Evolutionary conservation across 2,888 invertebrate species (phyloP).

Genomic region (Sesia apiformis): DNA sequence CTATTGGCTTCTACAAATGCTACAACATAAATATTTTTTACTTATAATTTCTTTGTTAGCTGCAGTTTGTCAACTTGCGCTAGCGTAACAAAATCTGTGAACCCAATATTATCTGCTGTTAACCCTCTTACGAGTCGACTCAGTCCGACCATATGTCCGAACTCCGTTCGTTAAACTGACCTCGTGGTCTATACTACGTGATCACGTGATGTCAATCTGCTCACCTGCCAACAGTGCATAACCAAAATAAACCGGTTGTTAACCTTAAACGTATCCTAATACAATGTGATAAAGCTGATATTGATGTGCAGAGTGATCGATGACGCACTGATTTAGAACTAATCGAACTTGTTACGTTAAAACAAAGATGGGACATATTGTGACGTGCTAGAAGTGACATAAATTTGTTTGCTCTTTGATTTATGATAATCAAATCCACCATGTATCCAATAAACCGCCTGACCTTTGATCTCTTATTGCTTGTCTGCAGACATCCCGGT

Average conservation of each 20-base stretch:
- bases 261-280: not conserved
- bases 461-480: too few relatives aligned
- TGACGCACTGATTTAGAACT: not conserved
- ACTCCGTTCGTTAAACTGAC: not conserved
- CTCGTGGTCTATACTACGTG: not conserved
- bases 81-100: too few relatives aligned
- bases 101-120: too few relatives aligned
- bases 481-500: too few relatives aligned
- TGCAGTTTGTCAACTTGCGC: too few relatives aligned
- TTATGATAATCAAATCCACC: too few relatives aligned
- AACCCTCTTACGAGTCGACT: not conserved
- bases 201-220: conserved; percentile 16
- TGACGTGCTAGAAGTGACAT: too few relatives aligned
- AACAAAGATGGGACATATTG: not conserved
- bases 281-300: not conserved
- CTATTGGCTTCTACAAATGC: too few relatives aligned
- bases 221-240: conserved; percentile 13
- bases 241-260: not conserved
- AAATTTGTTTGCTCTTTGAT: too few relatives aligned
- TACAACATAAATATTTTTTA: too few relatives aligned
- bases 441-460: too few relatives aligned
- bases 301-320: not conserved
- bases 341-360: not conserved
- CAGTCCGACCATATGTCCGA: not conserved
- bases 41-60: too few relatives aligned